Evolutionary conservation across 2,888 invertebrate species (phyloP).

Genomic region (Lamproptera curius): DNA sequence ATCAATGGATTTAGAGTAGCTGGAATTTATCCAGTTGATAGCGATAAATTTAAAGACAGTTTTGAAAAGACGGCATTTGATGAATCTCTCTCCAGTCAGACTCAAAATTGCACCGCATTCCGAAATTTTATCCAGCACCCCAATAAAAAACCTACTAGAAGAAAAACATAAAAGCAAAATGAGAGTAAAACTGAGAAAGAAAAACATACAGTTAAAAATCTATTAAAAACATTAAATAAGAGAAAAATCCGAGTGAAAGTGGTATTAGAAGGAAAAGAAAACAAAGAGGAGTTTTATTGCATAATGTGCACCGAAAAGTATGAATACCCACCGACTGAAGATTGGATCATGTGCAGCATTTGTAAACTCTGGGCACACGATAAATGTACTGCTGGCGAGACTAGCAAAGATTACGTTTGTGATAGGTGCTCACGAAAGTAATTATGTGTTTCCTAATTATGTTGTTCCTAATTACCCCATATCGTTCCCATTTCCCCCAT

Average conservation of each 20-base stretch:
- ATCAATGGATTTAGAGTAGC: too few species aligned
- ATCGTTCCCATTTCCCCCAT: conserved; percentile 13
- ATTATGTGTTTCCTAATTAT: not conserved
- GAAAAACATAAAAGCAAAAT: conserved; percentile 3
- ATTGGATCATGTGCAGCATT: conserved; percentile 18
- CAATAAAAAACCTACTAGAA: conserved; percentile 11
- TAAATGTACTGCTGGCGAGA: conserved; percentile 15
- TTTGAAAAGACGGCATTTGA: too few species aligned
- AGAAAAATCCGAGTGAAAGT: conserved; percentile 5
- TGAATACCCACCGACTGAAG: conserved; percentile 9
- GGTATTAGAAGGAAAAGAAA: conserved; percentile 3
- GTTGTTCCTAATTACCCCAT: conserved; percentile 18
- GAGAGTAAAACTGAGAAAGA: too few species aligned
- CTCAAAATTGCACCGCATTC: too few species aligned
- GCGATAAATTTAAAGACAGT: too few species aligned
- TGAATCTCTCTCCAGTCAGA: too few species aligned
- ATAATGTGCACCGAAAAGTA: conserved; percentile 13
- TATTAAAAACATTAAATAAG: not conserved
- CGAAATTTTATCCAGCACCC: conserved; percentile 8
- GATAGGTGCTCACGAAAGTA: conserved; percentile 8
- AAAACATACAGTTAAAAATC: not conserved
- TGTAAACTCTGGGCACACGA: conserved; percentile 17
- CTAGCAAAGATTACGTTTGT: conserved; percentile 10
- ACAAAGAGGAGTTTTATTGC: conserved; percentile 15
- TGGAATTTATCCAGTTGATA: too few species aligned